Base-by-base conservation (phyloP, 2,113 vertebrate species). In the Dendropsophus ebraccatus region DNA sequence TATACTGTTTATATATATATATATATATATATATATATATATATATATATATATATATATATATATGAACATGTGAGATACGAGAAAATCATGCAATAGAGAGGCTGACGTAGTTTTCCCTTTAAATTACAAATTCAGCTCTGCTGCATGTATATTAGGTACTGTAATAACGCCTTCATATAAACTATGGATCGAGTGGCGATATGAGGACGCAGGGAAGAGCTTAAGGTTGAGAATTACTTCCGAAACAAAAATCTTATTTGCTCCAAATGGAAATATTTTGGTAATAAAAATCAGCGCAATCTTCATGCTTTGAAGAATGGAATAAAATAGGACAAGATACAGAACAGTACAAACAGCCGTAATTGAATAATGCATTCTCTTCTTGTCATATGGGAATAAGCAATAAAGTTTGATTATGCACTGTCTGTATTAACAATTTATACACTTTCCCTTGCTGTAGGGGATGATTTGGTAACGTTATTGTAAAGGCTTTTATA, bases 361-460 rank as follows among this genome's bases (percentile, higher is more conserved):
- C 67, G 10, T 70, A 70, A 70, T 70, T 70, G 67, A 70, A 70
- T 70, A 70, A 70, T 70, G 67, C 67, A 70, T 70, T 41, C 32
- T 41, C 67, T 37, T 14, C 67, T 70, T 37, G 32, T 70, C 67
- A 35, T 70, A 4, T 37, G 67, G 67, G 67, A 70, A 70, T 70
- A 70, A 70, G 67, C 67, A 70, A 70, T 70, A 70, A 70, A 70
- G 19, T 70, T 70, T 70, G 67, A 70, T 70, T 70, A 70, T 70
- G 67, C 67, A 13, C 67, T 41, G 67, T 70, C 67, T 70, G 23
- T 70, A 70, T 70, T 70, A 70, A 70, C 35, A 70, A 70, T 70
- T 70, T 70, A 70, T 70, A 70, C 67, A 23, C 67, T 37, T 70
- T 37, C 17, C 67, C 19, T 70, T 41, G 67, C 67, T 70, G 67